Base-by-base conservation (phyloP, 2,888 invertebrate species). In the Steinernema hermaphroditum region DNA sequence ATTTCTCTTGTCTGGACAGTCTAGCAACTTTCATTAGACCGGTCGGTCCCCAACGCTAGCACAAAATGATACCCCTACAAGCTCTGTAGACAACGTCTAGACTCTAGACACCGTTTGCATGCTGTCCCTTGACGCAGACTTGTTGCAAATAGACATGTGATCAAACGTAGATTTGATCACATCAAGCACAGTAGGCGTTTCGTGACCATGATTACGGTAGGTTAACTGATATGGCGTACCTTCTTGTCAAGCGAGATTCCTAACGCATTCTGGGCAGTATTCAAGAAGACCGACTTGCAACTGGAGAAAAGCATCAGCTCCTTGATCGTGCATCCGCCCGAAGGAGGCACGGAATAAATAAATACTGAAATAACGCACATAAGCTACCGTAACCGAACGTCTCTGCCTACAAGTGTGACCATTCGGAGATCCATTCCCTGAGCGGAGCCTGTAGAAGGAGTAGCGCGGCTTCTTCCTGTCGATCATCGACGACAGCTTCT, bases 281-380 rank as follows among this genome's bases (percentile, higher is more conserved):
- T 92, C 71, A 95, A 89, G 78, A 98, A 91, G 22, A 94, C 93
- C 75, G 92, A 93, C 88, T 96, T 97, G 88, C 96, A 96, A 85
- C 96, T 96, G 0, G 97, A 96, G 88, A 97, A 98, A 87, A 98
- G 90, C 98, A 98, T 99, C 81, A 96, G 90, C 87, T 98, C 97
- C 86, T 94, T 96, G 82, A 99, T 94, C 77, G 94, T 92, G 71
- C 84, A 95, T 76, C 90, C 92, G 88, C 95, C 96, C 2, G 96
- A 96, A 2, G 98, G 97, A 2, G 98, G 97, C 93, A 98, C 95
- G 9, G 96, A 95, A 89, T 98, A 98, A 85, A 98, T 93, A 88
- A 98, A 98, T 76, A 98, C 94, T 94, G 85, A 73, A 85, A 87
- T 54, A n/a, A 9, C 2, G 72, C 69, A 29, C 32, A n/a, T n/a